Conservation (phyloP, 2,113 vertebrate genomes). For the Lophius piscatorius region DNA sequence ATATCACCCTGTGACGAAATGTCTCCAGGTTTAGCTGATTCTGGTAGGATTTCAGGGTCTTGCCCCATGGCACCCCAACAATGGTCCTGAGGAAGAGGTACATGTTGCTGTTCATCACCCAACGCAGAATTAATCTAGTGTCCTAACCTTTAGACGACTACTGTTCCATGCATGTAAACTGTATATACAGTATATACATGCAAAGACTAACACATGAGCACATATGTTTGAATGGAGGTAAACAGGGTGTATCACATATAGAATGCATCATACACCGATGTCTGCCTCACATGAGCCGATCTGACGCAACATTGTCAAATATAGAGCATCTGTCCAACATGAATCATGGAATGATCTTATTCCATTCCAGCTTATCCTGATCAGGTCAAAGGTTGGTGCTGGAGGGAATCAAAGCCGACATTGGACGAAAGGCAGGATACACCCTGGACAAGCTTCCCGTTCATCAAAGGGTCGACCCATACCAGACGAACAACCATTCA, state of each 20-base stretch:
- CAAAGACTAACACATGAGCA: not conserved
- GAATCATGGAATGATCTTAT: too few relatives aligned
- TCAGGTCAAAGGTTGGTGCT: too few relatives aligned
- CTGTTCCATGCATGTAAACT: not conserved
- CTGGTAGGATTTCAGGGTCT: not conserved
- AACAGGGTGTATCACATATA: not conserved
- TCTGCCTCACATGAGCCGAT: not conserved
- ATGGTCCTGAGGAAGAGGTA: not conserved
- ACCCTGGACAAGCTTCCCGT: too few relatives aligned
- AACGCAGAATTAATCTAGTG: not conserved
- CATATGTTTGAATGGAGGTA: not conserved
- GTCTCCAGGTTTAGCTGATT: slow-evolving; percentile 8
- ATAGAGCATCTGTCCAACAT: too few relatives aligned
- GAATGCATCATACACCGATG: not conserved
- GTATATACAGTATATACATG: not conserved
- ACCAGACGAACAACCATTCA: too few relatives aligned
- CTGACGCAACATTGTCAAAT: too few relatives aligned
- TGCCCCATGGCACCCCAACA: slow-evolving; percentile 13
- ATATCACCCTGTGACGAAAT: slow-evolving; percentile 11
- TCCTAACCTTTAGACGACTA: not conserved
- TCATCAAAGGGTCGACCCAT: too few relatives aligned
- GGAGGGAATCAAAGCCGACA: too few relatives aligned
- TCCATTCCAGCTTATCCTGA: too few relatives aligned
- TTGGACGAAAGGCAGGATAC: too few relatives aligned
- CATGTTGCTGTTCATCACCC: not conserved